Conservation (phyloP, 2,797 vertebrate species). For the Sebastes alutus region DNA sequence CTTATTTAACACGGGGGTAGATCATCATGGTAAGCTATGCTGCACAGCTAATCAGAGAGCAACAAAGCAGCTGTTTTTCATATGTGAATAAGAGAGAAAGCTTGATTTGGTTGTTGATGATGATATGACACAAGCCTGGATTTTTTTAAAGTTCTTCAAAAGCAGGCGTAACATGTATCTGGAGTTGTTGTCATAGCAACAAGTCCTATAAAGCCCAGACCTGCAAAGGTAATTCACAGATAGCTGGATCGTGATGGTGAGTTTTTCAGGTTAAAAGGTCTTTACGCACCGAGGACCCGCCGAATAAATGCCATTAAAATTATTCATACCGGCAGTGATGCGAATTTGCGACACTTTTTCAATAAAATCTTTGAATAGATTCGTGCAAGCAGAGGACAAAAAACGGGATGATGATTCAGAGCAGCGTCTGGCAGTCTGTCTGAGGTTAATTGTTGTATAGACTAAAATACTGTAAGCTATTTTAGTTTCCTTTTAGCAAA, state of each 20-base stretch:
- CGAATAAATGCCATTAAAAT: no score
- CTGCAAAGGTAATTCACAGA: not conserved
- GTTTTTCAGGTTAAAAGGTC: not conserved
- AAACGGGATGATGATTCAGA: no score
- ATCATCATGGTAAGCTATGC: conserved; percentile 4
- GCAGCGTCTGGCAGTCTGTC: no score
- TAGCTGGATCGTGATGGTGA: not conserved
- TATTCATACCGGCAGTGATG: no score
- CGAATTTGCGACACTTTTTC: no score
- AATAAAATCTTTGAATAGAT: no score
- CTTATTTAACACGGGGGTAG: not conserved
- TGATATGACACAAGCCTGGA: not conserved
- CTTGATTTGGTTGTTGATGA: not conserved
- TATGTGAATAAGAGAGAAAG: not conserved
- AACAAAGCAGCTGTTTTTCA: not conserved
- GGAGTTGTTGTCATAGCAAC: not conserved
- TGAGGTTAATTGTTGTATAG: no score
- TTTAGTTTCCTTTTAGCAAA: no score
- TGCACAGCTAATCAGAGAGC: not conserved
- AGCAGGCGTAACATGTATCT: not conserved
- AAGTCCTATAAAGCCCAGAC: not conserved
- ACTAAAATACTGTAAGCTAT: no score
- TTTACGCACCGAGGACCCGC: no score
- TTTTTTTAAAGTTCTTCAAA: not conserved
- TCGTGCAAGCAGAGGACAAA: no score